Base-by-base conservation (phyloP, 2,888 invertebrate species). In the Cosmia pyralina region DNA sequence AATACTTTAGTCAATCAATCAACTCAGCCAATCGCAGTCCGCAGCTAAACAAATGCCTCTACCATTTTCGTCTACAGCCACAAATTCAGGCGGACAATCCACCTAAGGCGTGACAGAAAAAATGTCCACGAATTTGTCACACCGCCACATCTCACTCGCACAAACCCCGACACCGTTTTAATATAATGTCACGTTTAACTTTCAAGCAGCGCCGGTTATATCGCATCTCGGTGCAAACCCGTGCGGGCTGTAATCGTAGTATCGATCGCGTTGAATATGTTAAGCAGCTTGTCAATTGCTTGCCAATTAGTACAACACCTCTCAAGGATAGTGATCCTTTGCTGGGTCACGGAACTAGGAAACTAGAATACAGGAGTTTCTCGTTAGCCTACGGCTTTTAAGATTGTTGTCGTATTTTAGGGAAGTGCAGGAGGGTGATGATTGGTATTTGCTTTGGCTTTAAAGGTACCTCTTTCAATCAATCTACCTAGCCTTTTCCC, bases 261-360 rank as follows among this genome's bases (percentile, higher is more conserved):
- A 79, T 64, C 59, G 74, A 79, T 79, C 53, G 52, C 46, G 72
- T 72, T 38, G 64, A 63, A 67, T 77, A 77, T 77, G 79, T 73
- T 77, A 74, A 79, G 28, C 74, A 74, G 48, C 58, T 73, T 65
- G 77, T 79, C 77, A 74, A 77, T 79, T 68, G 77, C 68, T 77
- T 68, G 53, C 50, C 74, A 77, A 74, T 77, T 77, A 79, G 77
- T 63, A n/a, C 28, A 59, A 48, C 50, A 77, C 52, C 44, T 64
- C 64, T 65, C 73, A 77, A 77, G 66, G 73, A 79, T 63, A 66
- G 38, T 41, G 15, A 78, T 73, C 62, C 66, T 67, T 58, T 41
- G 59, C 55, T 57, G 0, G 10, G 34, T 44, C 46, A 17, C 2
- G 38, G 58, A 53, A 58, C 22, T 63, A 63, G 22, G 64, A 28